Evolutionary conservation across 1,140 invertebrate genomes (phyloP), one percentile per base, ranked within the genome.

Genomic region (Drosophila willistoni): DNA sequence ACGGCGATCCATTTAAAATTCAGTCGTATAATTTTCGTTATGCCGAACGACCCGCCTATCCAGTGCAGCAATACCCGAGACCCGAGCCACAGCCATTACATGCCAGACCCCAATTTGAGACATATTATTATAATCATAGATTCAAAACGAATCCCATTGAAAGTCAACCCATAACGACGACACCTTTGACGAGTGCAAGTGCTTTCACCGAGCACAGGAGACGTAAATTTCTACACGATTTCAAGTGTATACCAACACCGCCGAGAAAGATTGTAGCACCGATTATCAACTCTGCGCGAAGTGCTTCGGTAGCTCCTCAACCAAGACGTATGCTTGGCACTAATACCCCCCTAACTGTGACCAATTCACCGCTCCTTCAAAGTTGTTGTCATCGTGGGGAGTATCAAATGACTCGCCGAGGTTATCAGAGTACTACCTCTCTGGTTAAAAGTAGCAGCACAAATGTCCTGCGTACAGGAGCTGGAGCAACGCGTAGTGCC

Each of bases 21-120:
- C 79, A 91, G 44, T 91, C 90, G 10, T 91, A 79, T 29, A 90
- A 85, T 47, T 91, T 91, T 68, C 90, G 77, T 7, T 91, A 91
- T 56, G 90, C 90, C 41, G 84, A 91, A 1, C 67, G 75, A 13
- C 90, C 90, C 6, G 51, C 34, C 12, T 83, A 77, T 57, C 62
- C 63, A 2, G 22, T 77, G 13, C 76, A 81, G 57, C 68, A 79
- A 2, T 78, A 80, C 36, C 78, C 64, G 10, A 68, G 79, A 7
- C 61, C 71, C 1, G 12, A 73, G n/a, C 25, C 72, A 1, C 6
- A 29, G 9, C n/a, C 70, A 14, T 19, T 25, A 7, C 59, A n/a
- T 10, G 17, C 39, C 6, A 56, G 42, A 33, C n/a, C 41, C 62
- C 67, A 25, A 7, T 90, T 81, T 56, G 75, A 87, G 62, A 91